phyloP scores from a whole-genome alignment of 2,888 invertebrate genomes.

The Zelleria hepariella region DNA sequence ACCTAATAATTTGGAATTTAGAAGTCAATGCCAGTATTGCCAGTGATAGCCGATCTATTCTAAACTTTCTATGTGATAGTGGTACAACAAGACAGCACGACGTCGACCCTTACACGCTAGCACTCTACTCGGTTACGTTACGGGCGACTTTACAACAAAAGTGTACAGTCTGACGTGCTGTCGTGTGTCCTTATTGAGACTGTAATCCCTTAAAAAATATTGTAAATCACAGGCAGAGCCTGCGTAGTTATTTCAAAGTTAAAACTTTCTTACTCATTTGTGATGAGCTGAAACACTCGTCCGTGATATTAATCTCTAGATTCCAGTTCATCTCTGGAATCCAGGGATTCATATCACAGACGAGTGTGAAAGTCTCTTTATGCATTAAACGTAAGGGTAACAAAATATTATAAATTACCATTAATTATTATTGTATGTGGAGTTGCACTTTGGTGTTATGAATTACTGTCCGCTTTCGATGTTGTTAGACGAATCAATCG shows the following conservation, averaged over 20 bases:
- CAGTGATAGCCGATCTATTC: not conserved
- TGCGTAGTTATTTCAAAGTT: not conserved
- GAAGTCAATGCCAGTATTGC: not conserved
- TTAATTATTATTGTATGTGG: constrained; percentile 44
- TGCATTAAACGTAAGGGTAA: not conserved
- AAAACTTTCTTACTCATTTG: not conserved
- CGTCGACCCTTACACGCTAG: too few species aligned
- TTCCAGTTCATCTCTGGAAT: too few species aligned
- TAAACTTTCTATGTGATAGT: too few species aligned
- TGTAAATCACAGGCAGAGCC: not conserved
- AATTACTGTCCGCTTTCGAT: constrained; percentile 50
- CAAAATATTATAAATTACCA: not conserved
- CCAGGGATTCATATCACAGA: not conserved
- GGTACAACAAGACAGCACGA: too few species aligned
- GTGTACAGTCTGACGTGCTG: too few species aligned
- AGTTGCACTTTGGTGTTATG: constrained; percentile 70
- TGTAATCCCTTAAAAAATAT: not conserved
- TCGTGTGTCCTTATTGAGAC: not conserved
- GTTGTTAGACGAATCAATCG: constrained; percentile 79
- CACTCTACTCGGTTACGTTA: too few species aligned
- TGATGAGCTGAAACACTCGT: not conserved
- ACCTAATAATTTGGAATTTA: not conserved
- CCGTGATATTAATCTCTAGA: too few species aligned
- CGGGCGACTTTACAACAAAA: too few species aligned
- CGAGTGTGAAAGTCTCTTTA: not conserved